A percentile compares a stretch with the other conserved stretches of the same genome.
Evolutionary conservation across 2,113 vertebrate genomes (phyloP).

Genomic region (Lophura nycthemera): DNA sequence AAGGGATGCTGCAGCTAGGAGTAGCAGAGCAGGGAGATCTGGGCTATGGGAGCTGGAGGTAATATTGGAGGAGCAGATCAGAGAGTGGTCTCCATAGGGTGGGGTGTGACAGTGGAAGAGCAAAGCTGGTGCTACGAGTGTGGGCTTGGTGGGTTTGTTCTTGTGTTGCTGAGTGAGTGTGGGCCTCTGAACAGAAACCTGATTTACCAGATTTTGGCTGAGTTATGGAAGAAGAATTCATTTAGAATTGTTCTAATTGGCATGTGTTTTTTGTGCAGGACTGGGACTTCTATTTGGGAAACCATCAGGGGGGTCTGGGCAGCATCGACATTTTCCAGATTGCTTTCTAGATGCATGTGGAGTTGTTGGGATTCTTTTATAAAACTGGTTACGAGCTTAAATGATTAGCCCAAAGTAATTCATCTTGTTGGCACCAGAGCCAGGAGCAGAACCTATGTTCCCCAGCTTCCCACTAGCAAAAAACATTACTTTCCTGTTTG

Average conservation of each 20-base stretch:
- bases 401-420: neutral
- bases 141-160: neutral
- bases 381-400: neutral
- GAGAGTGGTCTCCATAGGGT: neutral
- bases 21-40: neutral
- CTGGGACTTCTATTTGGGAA: neutral
- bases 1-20: neutral
- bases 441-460: neutral
- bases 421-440: neutral
- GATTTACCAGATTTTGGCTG: neutral
- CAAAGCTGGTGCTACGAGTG: neutral
- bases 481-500: neutral
- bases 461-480: neutral
- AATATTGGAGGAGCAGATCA: rapidly evolving
- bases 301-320: neutral
- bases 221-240: neutral
- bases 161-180: neutral
- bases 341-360: neutral
- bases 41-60: neutral
- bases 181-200: neutral
- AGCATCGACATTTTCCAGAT: neutral
- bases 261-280: neutral
- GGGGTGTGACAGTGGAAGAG: neutral
- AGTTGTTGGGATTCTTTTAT: neutral
- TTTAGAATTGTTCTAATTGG: neutral